Evolutionary conservation across 2,797 vertebrate genomes (phyloP).

Genomic region (Pseudocheirus occidentalis): DNA sequence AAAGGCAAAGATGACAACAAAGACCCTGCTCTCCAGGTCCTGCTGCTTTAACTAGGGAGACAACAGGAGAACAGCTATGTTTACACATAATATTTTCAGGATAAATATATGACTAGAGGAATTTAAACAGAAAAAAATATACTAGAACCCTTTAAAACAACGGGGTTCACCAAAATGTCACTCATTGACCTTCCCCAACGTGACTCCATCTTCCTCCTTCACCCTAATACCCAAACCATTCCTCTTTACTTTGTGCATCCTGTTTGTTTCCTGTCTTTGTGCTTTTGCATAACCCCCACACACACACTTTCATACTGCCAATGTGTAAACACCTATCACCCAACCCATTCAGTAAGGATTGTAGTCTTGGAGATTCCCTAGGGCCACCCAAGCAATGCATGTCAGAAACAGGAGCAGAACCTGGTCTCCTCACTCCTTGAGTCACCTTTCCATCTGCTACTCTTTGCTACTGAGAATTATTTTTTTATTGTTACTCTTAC

Average conservation of each 20-base stretch:
- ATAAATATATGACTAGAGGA: not conserved
- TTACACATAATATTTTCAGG: not conserved
- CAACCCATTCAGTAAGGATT: not conserved
- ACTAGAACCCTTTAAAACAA: not conserved
- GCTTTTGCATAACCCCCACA: not conserved
- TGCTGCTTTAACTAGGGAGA: not conserved
- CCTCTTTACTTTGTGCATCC: not conserved
- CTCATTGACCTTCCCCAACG: not conserved
- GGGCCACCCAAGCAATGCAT: not conserved
- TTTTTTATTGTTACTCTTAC: not conserved
- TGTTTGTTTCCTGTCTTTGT: not conserved
- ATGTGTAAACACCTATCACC: not conserved
- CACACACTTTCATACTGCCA: not conserved
- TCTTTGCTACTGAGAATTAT: not conserved
- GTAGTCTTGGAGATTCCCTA: not conserved
- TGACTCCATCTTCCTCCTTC: not conserved
- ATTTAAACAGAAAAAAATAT: not conserved
- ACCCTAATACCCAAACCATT: not conserved
- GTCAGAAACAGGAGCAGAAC: not conserved
- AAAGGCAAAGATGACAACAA: not conserved
- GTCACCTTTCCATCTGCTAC: not conserved
- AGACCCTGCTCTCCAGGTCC: not conserved
- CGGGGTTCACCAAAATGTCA: not conserved
- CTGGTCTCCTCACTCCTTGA: not conserved
- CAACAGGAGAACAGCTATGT: not conserved